phyloP scores from a whole-genome alignment of 2,113 vertebrate species.

The Mellivora capensis region DNA sequence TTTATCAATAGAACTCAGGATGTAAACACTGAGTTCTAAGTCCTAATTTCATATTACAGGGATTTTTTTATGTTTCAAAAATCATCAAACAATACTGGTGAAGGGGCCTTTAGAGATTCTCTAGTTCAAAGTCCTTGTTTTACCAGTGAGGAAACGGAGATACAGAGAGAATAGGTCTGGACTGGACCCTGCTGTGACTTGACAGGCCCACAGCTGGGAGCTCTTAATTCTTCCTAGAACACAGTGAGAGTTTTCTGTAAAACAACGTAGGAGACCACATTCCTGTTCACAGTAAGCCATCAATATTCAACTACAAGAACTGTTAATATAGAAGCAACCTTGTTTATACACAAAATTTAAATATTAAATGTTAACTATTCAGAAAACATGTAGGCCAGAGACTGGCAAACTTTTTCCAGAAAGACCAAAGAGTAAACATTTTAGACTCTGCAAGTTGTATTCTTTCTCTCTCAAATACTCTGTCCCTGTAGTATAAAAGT shows the following conservation, averaged over 20 bases:
- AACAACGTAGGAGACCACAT: neutral
- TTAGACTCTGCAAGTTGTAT: neutral
- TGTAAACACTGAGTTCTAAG: neutral
- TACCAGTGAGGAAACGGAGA: neutral
- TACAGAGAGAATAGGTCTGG: neutral
- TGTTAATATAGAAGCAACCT: neutral
- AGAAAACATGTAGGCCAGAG: neutral
- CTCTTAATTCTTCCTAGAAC: neutral
- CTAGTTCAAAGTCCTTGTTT: neutral
- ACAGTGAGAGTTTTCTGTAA: neutral
- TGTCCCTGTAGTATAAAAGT: neutral
- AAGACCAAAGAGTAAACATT: neutral
- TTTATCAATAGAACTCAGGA: neutral
- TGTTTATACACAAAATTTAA: neutral
- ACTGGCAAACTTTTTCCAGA: neutral
- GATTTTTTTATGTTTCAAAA: neutral
- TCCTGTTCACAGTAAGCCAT: neutral
- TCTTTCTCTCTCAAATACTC: neutral
- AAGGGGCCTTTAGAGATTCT: neutral
- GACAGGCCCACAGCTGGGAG: neutral
- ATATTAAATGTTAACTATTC: neutral
- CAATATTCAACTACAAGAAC: neutral
- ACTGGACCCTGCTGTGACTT: neutral
- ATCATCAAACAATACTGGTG: neutral
- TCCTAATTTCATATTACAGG: neutral